Evolutionary conservation across 2,888 invertebrate genomes (phyloP).

Genomic region (Orthosia gothica): DNA sequence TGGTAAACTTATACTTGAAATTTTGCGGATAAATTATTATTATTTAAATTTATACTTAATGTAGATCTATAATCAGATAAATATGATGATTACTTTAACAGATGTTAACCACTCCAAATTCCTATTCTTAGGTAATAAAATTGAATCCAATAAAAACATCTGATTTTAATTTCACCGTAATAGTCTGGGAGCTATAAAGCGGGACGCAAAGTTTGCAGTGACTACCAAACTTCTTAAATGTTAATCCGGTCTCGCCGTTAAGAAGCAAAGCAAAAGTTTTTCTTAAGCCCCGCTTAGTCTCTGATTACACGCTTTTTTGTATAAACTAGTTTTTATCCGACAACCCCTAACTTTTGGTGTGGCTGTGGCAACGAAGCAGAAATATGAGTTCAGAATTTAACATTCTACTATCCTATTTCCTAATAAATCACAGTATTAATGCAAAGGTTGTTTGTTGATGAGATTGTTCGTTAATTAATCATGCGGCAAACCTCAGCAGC

Average conservation of each 20-base stretch:
- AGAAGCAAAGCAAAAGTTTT: conserved; percentile 49
- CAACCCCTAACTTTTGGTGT: conserved; percentile 1
- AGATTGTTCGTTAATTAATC: no score
- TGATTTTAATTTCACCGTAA: not conserved
- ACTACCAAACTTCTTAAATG: conserved; percentile 38
- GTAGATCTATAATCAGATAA: no score
- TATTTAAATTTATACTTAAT: no score
- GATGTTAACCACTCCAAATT: no score
- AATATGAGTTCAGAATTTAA: not conserved
- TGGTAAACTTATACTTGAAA: no score
- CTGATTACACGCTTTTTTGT: conserved; percentile 52
- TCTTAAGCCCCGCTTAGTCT: conserved; percentile 39
- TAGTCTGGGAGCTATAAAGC: conserved; percentile 3
- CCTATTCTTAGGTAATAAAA: no score
- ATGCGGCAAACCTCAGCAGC: no score
- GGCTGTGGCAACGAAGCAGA: not conserved
- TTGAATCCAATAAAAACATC: no score
- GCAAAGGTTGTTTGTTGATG: no score
- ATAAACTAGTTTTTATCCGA: conserved; percentile 38
- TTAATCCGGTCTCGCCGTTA: conserved; percentile 41
- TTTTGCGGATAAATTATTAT: no score
- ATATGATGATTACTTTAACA: no score
- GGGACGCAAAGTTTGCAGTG: conserved; percentile 16
- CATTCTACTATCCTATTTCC: not conserved
- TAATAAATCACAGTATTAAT: no score